Conservation (phyloP, 2,113 vertebrate species). For the Xyrauchen texanus region DNA sequence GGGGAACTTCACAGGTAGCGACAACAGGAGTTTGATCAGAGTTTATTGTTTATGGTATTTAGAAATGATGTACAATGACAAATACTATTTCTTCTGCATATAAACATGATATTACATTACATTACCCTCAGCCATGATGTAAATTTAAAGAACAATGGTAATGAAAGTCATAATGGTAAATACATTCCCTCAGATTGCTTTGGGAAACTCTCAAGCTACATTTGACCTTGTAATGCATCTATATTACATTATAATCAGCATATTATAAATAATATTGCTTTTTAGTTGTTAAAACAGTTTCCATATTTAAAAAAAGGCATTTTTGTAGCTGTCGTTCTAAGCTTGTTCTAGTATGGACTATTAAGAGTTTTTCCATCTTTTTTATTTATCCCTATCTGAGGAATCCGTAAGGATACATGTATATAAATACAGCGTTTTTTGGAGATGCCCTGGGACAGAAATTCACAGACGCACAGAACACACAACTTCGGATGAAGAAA, state of each 20-base stretch:
- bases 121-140: slow-evolving; percentile 35
- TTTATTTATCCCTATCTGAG: slow-evolving; percentile 39
- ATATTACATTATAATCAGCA: slow-evolving; percentile 45
- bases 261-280: slow-evolving; percentile 72
- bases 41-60: slow-evolving; percentile 53
- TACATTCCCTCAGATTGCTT: slow-evolving; percentile 23
- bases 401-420: slow-evolving; percentile 16
- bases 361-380: slow-evolving; percentile 8
- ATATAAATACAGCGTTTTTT: slow-evolving; percentile 35
- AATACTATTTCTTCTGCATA: slow-evolving; percentile 46
- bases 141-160: slow-evolving; percentile 44
- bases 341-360: slow-evolving; percentile 34
- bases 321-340: slow-evolving; percentile 32
- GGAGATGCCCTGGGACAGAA: slow-evolving; percentile 24
- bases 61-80: slow-evolving; percentile 56
- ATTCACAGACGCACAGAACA: slow-evolving; percentile 44
- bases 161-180: slow-evolving; percentile 46
- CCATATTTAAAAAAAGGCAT: slow-evolving; percentile 22
- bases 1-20: not conserved
- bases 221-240: slow-evolving; percentile 43
- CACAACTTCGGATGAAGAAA: slow-evolving; percentile 46
- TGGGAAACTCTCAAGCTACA: slow-evolving; percentile 52
- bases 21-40: slow-evolving; percentile 29
- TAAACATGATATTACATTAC: slow-evolving; percentile 42
- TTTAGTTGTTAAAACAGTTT: slow-evolving; percentile 61